Percentiles rank a stretch among this genome's conserved stretches.
Conservation (phyloP, 2,797 vertebrate species). For the Taenioides sp. region DNA sequence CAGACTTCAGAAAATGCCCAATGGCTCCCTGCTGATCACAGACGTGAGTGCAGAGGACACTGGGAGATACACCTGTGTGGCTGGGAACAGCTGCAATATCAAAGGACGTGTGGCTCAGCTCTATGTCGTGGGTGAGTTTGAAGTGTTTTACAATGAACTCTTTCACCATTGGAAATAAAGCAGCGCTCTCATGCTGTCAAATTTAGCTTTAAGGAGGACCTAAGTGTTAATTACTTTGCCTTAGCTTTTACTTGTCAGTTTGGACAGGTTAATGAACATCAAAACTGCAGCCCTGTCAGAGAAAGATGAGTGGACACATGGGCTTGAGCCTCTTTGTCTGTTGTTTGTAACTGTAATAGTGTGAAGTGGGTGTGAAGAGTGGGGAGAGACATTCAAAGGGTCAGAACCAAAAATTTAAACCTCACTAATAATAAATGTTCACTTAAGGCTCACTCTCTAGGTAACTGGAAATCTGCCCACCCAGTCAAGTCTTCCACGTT, state of each 20-base stretch:
- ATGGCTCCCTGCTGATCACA: constrained; percentile 89
- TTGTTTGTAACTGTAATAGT: too few relatives aligned
- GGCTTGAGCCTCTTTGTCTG: not conserved
- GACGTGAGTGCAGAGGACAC: constrained; percentile 90
- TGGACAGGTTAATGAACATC: constrained; percentile 60
- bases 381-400: too few relatives aligned
- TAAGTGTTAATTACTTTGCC: constrained; percentile 59
- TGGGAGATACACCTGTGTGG: constrained; percentile 92
- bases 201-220: constrained; percentile 22
- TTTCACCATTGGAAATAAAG: constrained; percentile 34
- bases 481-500: too few relatives aligned
- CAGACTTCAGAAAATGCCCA: constrained; percentile 94
- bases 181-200: constrained; percentile 10
- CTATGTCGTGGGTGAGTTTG: constrained; percentile 89
- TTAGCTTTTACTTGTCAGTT: constrained; percentile 33
- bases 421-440: too few relatives aligned
- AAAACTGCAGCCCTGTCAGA: constrained; percentile 43
- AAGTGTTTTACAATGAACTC: constrained; percentile 6
- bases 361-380: not conserved
- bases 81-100: constrained; percentile 96
- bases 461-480: too few relatives aligned
- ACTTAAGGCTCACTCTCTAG: too few relatives aligned
- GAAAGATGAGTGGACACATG: not conserved
- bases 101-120: constrained; percentile 86
- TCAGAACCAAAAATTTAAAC: too few relatives aligned